Base-by-base conservation (phyloP, 2,888 invertebrate species). In the Zele albiditarsus region DNA sequence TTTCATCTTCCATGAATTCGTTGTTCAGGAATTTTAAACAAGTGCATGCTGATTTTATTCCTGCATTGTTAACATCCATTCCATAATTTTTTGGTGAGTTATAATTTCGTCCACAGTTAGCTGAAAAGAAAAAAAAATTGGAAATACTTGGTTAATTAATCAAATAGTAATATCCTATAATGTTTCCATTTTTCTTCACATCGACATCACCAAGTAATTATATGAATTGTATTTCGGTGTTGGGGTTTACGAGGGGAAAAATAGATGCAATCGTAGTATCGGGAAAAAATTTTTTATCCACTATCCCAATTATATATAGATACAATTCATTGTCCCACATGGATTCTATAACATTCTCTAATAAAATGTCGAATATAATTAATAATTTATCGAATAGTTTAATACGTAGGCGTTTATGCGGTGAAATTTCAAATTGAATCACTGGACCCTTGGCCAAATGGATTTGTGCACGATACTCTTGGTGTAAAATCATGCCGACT, bases 401-500 rank as follows among this genome's bases (percentile, higher is more conserved):
- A 6, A 53, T 20, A 10, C 23, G 6, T 53, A 23, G 1, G n/a
- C 5, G 5, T 53, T 5, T 1, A 20, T 53, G 8, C 3, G 6
- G 8, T 4, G 2, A 53, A 20, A 53, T 53, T 53, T 23, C 2
- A 53, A 6, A 23, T 8, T 23, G 6, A 53, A 53, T 53, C 20
- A 53, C 8, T 33, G 8, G 28, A 20, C 6, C 31, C n/a, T n/a
- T 31, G 28, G 5, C 38, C 77, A 57, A 75, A 77, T 1, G 76
- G 77, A 71, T 77, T 79, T 68, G 68, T 77, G 33, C 75, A 78
- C 6, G 58, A 53, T 23, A 63, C 74, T 68, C 82, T 80, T 5
- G 83, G 80, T 33, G 77, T 77, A 33, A 84, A 85, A 60, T 81
- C 80, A n/a, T 74, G 75, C 33, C 77, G 77, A 33, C 77, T 68